A percentile compares a stretch with the other conserved stretches of the same genome.
These are phyloP conservation scores for Dryobotodes eremita DNA, from an alignment of 2,888 invertebrate species.

Conservation along the genomic window DNA sequence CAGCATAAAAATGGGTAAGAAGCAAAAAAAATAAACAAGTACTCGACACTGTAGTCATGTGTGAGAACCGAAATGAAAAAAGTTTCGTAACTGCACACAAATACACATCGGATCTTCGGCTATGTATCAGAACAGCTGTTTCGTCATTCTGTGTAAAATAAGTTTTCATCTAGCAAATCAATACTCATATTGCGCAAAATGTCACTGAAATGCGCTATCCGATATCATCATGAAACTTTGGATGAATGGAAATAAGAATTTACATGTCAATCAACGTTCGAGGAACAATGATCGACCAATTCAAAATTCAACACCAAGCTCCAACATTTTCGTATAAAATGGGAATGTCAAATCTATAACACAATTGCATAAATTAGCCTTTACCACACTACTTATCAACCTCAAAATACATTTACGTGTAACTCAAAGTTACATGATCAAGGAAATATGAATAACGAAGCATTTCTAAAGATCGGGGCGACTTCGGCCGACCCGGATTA, in stretches of 20 bases:
- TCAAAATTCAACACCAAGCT: conserved; percentile 75
- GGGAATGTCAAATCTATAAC: conserved; percentile 59
- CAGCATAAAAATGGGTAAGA: conserved; percentile 24
- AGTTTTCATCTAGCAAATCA: conserved; percentile 87
- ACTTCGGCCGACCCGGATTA: conserved; percentile 89
- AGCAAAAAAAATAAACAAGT: conserved; percentile 58
- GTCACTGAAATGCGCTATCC: conserved; percentile 86
- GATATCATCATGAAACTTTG: conserved; percentile 75
- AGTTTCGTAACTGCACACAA: conserved; percentile 73
- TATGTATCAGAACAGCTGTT: conserved; percentile 87
- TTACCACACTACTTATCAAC: conserved; percentile 41
- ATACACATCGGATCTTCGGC: conserved; percentile 66
- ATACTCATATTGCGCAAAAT: conserved; percentile 90
- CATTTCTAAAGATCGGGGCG: conserved; percentile 80
- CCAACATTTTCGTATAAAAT: conserved; percentile 68
- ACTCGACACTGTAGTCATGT: conserved; percentile 34
- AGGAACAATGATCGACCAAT: conserved; percentile 82
- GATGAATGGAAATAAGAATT: conserved; percentile 78
- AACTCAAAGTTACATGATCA: conserved; percentile 71
- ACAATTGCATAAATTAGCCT: conserved; percentile 55
- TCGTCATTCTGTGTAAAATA: conserved; percentile 85
- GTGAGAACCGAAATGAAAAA: conserved; percentile 62
- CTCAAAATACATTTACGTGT: conserved; percentile 59
- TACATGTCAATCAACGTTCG: conserved; percentile 81
- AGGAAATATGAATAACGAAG: conserved; percentile 81